These are phyloP conservation scores for Pollenia angustigena DNA, from an alignment of 2,888 invertebrate species.

Conservation along the genomic window DNA sequence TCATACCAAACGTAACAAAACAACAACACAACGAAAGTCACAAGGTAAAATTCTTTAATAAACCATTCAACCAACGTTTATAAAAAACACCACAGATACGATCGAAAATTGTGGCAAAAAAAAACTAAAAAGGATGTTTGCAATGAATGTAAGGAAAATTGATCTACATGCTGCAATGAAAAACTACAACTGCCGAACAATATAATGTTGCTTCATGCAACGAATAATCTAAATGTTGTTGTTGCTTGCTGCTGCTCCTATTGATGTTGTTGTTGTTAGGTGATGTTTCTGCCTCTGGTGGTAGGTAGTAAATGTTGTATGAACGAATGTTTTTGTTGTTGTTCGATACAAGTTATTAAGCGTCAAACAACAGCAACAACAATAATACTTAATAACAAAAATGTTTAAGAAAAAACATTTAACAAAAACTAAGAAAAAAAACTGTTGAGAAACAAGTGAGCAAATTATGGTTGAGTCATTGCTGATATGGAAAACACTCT, in stretches of 20 bases:
- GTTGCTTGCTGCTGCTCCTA: constrained; percentile 44
- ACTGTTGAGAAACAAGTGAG: constrained; percentile 41
- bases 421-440: constrained; percentile 18
- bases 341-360: constrained; percentile 68
- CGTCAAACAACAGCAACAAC: constrained; percentile 62
- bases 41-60: constrained; percentile 72
- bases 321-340: constrained; percentile 40
- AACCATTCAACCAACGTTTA: constrained; percentile 70
- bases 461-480: neutral
- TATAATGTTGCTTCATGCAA: constrained; percentile 50
- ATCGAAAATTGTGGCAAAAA: constrained; percentile 41
- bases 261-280: constrained; percentile 48
- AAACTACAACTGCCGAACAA: constrained; percentile 29
- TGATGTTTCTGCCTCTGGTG: constrained; percentile 56
- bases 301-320: constrained; percentile 47
- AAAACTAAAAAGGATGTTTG: constrained; percentile 23
- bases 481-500: neutral
- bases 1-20: constrained; percentile 7
- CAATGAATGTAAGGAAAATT: constrained; percentile 18
- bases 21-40: constrained; percentile 59
- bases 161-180: constrained; percentile 31
- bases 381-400: constrained; percentile 50
- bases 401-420: neutral
- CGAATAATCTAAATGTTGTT: constrained; percentile 13
- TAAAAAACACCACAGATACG: constrained; percentile 50